These are phyloP conservation scores for Brienomyrus brachyistius DNA, from an alignment of 2,113 vertebrate genomes.

Conservation along the genomic window DNA sequence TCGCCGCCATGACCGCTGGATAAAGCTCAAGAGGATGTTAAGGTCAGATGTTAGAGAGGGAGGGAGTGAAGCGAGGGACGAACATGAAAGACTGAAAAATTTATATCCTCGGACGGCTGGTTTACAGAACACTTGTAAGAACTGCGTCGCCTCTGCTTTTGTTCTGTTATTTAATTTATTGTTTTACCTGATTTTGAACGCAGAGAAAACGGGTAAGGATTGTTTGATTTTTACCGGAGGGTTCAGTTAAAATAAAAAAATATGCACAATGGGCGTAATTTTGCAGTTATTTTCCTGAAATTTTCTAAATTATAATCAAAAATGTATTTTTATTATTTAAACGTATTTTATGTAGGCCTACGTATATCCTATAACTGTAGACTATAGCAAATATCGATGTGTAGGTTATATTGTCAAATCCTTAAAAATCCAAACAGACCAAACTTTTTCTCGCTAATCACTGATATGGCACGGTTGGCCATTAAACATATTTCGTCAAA, in stretches of 20 bases:
- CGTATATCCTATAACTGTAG: not conserved
- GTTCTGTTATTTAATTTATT: not conserved
- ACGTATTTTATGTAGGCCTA: not conserved
- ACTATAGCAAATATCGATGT: not conserved
- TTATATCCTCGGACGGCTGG: not conserved
- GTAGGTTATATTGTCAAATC: not conserved
- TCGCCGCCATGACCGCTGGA: not conserved
- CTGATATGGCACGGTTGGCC: not conserved
- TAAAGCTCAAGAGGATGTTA: not conserved
- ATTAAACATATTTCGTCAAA: not conserved
- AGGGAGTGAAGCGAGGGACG: not conserved
- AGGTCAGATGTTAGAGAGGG: not conserved
- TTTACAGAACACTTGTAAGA: not conserved
- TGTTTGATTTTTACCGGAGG: not conserved
- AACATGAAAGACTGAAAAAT: not conserved
- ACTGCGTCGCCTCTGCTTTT: not conserved
- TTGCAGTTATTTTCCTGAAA: not conserved
- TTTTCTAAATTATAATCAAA: not conserved
- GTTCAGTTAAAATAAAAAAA: not conserved
- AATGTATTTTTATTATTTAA: not conserved
- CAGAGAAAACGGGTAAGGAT: not conserved
- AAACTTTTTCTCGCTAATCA: not conserved
- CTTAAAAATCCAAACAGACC: not conserved
- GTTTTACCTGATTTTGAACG: not conserved
- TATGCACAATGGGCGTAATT: not conserved